Evolutionary conservation across 2,113 vertebrate genomes (phyloP), one percentile per base, ranked within the genome.

Genomic region (Bufo bufo): DNA sequence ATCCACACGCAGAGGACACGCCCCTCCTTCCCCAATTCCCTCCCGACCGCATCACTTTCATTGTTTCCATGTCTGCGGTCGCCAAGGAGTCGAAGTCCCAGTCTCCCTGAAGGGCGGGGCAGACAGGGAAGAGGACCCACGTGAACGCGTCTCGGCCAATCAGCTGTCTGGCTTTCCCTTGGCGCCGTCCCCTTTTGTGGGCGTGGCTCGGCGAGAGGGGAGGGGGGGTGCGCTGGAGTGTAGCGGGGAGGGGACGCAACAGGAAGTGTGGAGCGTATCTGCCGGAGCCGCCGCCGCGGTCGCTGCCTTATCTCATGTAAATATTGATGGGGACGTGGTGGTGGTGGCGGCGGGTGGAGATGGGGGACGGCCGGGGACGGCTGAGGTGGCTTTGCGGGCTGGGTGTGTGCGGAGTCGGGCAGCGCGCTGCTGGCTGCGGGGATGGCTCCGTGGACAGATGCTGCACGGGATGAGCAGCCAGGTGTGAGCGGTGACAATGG

Each of bases 241-340:
- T 87, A 87, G 86, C 72, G 77, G 86, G 86, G 86, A 87, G 86
- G 86, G 79, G 79, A 87, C 66, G 79, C 66, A 87, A 87, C 86
- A 87, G 86, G 86, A 87, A 87, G 86, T 87, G 86, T 87, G 86
- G 86, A 81, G 54, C 78, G 86, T 82, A 82, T 54, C 72, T 75
- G 72, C 66, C 79, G 86, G 79, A 87, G 86, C 52, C 54, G 61
- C 79, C 79, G 86, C 79, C 79, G 86, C 23, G 86, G 86, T 82
- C 79, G 86, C 77, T 82, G 86, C 86, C 54, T 66, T 9, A 82
- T 4, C 85, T 87, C 65, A 87, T 87, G 86, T 87, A 87, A 87
- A 87, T 87, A 87, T 82, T 56, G 86, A 50, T 33, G 79, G 69
- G 77, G 66, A 61, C 66, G 79, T 11, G 66, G 45, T 59, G 16